Base-by-base conservation (phyloP, 2,113 vertebrate species). In the Spea bombifrons region DNA sequence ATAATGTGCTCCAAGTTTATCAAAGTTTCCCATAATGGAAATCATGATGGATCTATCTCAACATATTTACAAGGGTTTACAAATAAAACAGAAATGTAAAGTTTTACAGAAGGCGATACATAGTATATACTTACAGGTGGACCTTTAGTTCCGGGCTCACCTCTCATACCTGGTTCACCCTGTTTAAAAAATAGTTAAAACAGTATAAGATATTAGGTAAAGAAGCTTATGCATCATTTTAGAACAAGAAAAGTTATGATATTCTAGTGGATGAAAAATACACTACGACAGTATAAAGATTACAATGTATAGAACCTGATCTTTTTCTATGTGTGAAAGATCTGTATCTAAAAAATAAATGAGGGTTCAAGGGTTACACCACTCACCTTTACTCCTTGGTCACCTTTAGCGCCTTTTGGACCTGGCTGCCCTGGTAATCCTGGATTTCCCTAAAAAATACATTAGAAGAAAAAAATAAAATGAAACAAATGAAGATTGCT, bases 331-430 rank as follows among this genome's bases (percentile, higher is more conserved):
- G 30, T 30, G 30, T 30, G 30, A 85, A 16, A 67, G 8, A 10
- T 12, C 59, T n/a, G 59, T 0, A 63, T 7, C 8, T 7, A 5
- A 47, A 47, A 16, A 5, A 13, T 15, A 71, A 55, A 53, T 49
- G 6, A 7, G 12, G 7, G n/a, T 10, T 7, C n/a, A 49, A 30
- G 13, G 30, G 2, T 8, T 67, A 67, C 43, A 55, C 5, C 10
- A 71, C 92, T 91, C 86, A 94, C 93, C 84, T 83, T 87, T 77
- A 92, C 86, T 71, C 94, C 94, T 77, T 83, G 83, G 82, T 93
- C 93, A 86, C 93, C 94, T 90, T 92, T 93, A 55, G 88, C 86
- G 55, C 91, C 92, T 53, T 84, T 84, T 43, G 83, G 77, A 30
- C 93, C 92, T 0, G 86, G 84, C 52, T 87, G 88, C 63, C 94